These are phyloP conservation scores for Drosophila pegasa DNA, from an alignment of 2,888 invertebrate species.

Conservation along the genomic window DNA sequence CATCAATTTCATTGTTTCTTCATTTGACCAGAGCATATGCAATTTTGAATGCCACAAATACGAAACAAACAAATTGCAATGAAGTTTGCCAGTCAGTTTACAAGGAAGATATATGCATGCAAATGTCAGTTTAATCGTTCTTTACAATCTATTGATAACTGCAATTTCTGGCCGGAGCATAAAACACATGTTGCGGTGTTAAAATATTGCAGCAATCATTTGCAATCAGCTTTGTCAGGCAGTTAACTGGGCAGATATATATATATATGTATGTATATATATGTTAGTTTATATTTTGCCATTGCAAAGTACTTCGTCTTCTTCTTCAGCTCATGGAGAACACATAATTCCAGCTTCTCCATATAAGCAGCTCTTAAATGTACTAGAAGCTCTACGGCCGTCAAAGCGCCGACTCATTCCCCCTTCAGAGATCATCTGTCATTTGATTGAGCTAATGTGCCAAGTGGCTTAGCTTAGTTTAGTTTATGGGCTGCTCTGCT, in stretches of 20 bases:
- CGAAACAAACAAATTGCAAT: background rate
- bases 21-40: too few relatives aligned
- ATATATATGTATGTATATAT: background rate
- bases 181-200: too few relatives aligned
- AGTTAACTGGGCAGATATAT: background rate
- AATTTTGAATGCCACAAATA: background rate
- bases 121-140: too few relatives aligned
- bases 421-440: conserved; percentile 8
- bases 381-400: background rate
- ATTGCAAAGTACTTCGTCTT: background rate
- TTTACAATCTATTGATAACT: too few relatives aligned
- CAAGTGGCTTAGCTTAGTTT: conserved; percentile 10
- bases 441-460: conserved; percentile 39
- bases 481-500: conserved; percentile 14
- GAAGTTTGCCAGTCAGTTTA: background rate
- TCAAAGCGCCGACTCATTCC: conserved; percentile 8
- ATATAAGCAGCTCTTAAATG: background rate
- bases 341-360: too few relatives aligned
- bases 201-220: background rate
- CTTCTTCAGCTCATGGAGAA: background rate
- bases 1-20: too few relatives aligned
- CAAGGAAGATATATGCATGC: too few relatives aligned
- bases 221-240: background rate
- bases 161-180: too few relatives aligned
- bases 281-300: background rate